Conservation (phyloP, 2,797 vertebrate species). For the Ciconia nigra region DNA sequence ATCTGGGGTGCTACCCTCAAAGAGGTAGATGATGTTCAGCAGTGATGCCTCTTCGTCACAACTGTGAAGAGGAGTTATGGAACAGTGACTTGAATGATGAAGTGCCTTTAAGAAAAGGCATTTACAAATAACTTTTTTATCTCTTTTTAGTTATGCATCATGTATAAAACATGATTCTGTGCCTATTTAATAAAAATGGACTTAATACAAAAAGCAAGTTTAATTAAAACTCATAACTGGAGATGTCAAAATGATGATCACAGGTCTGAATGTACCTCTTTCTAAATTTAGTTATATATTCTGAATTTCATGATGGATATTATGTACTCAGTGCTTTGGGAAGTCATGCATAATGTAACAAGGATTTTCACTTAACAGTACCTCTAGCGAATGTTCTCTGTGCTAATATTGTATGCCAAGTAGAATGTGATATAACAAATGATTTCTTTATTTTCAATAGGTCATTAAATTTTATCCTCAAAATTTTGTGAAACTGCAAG, state of each 20-base stretch:
- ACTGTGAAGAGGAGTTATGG: background rate
- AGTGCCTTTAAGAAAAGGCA: background rate
- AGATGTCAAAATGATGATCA: conserved; percentile 24
- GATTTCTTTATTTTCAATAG: conserved; percentile 43
- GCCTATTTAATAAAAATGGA: conserved; percentile 23
- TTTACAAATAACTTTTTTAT: background rate
- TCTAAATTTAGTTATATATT: conserved; percentile 32
- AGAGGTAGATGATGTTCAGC: background rate
- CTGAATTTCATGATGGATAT: conserved; percentile 54
- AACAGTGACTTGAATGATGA: background rate
- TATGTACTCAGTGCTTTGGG: conserved; percentile 18
- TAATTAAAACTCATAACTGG: conserved; percentile 40
- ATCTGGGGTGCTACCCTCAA: background rate
- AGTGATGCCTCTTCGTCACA: background rate
- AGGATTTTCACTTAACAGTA: conserved; percentile 35
- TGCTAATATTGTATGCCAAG: background rate
- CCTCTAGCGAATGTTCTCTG: conserved; percentile 46
- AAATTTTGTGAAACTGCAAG: background rate
- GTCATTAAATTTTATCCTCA: conserved; percentile 7
- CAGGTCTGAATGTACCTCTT: background rate
- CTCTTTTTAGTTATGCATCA: background rate
- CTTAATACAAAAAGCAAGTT: conserved; percentile 32
- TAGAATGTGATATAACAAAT: background rate
- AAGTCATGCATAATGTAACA: conserved; percentile 57
- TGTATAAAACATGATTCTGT: background rate